Percentiles rank a stretch among this genome's conserved stretches.
Evolutionary conservation across 2,888 invertebrate genomes (phyloP).

Genomic region (Plebejus melissa): DNA sequence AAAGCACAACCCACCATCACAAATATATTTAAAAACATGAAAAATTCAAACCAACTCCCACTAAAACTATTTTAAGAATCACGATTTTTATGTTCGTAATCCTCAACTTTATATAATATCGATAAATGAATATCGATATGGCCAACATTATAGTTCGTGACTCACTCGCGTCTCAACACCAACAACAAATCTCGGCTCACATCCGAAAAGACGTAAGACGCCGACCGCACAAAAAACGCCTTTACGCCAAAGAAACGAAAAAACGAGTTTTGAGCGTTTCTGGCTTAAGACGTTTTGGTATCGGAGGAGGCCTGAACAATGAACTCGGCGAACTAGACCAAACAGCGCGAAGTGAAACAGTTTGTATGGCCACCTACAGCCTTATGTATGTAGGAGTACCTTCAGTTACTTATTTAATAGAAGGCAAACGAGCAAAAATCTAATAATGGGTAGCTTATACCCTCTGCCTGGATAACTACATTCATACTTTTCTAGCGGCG

Average conservation of each 20-base stretch:
- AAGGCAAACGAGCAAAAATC: too few relatives aligned
- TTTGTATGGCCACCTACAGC: conserved; percentile 36
- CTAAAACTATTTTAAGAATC: too few relatives aligned
- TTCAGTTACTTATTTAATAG: neutral
- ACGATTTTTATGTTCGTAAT: neutral
- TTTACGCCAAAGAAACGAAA: conserved; percentile 54
- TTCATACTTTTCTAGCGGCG: too few relatives aligned
- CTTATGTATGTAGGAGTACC: neutral
- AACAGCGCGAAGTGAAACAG: conserved; percentile 60
- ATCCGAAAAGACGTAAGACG: conserved; percentile 64
- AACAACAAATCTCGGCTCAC: conserved; percentile 66
- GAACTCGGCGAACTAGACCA: conserved; percentile 78
- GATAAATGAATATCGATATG: conserved; percentile 49
- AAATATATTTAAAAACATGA: neutral
- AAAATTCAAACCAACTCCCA: neutral
- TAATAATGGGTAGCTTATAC: too few relatives aligned
- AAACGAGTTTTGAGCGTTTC: conserved; percentile 54
- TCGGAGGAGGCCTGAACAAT: conserved; percentile 60
- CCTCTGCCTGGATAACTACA: too few relatives aligned
- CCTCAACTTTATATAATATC: conserved; percentile 25
- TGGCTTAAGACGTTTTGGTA: conserved; percentile 59
- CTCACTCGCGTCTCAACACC: conserved; percentile 75
- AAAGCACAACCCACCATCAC: neutral
- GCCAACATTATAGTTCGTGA: conserved; percentile 58
- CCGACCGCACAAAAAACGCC: conserved; percentile 60